Conservation (phyloP, 30 jellyfish, hydroid and myxozoan genomes). For the Aurelia aurita complex sp. Pacific region DNA sequence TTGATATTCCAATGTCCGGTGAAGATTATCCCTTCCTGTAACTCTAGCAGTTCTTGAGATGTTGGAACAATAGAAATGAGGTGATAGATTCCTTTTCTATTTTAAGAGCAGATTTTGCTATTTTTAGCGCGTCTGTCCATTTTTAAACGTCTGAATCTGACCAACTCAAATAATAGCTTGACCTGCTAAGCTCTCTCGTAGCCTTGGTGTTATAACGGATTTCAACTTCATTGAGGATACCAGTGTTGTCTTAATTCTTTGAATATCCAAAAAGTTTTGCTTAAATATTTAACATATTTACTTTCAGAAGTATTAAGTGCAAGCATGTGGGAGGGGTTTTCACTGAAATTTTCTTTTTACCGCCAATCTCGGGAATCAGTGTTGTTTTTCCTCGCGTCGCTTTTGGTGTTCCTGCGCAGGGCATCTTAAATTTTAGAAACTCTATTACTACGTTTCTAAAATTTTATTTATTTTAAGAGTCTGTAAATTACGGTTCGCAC, state of each 20-base stretch:
- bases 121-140: slow-evolving; percentile 20
- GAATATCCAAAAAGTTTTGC: not conserved
- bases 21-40: slow-evolving; percentile 1
- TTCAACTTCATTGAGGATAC: slow-evolving; percentile 2
- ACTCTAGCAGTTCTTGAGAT: not conserved
- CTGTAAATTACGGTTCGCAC: too few species aligned
- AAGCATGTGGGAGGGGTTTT: too few species aligned
- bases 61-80: slow-evolving; percentile 3
- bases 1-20: slow-evolving; percentile 8
- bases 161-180: slow-evolving; percentile 16
- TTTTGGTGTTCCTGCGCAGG: too few species aligned
- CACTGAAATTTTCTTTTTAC: too few species aligned
- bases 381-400: too few species aligned
- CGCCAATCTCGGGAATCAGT: too few species aligned
- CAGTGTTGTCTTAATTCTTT: not conserved
- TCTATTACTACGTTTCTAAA: too few species aligned
- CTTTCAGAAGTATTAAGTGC: too few species aligned
- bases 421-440: too few species aligned
- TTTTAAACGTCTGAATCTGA: slow-evolving; percentile 12
- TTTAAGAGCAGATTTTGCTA: slow-evolving; percentile 23
- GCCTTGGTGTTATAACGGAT: slow-evolving; percentile 43
- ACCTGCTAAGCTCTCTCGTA: slow-evolving; percentile 20
- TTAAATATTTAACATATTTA: too few species aligned
- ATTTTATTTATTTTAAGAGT: too few species aligned
- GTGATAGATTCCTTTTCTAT: slow-evolving; percentile 43